Evolutionary conservation across 2,797 vertebrate genomes (phyloP).

Genomic region (Dicrostonyx torquatus): DNA sequence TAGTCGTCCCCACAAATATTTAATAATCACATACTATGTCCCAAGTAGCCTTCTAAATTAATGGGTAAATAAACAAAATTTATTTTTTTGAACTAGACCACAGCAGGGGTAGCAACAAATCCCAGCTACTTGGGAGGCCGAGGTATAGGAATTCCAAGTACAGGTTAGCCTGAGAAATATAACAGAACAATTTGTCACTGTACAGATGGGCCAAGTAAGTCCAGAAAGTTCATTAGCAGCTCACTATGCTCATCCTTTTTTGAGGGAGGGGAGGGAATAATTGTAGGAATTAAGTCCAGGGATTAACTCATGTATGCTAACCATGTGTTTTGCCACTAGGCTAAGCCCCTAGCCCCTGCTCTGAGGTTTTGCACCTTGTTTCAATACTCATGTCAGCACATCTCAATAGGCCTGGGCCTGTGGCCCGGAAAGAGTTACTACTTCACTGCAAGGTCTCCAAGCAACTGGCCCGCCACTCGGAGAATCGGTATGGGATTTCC

Average conservation of each 20-base stretch:
- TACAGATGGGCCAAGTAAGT: not conserved
- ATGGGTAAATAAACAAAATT: not conserved
- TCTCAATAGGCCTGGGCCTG: not conserved
- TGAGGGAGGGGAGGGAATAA: not conserved
- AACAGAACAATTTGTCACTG: not conserved
- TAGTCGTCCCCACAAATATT: conserved; percentile 25
- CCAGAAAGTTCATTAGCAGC: not conserved
- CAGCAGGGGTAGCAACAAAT: not conserved
- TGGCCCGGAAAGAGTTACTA: not conserved
- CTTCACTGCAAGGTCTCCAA: not conserved
- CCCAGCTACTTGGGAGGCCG: not conserved
- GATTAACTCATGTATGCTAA: not conserved
- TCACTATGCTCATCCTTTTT: not conserved
- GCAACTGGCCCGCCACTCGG: not conserved
- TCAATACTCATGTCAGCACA: not conserved
- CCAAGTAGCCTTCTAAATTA: conserved; percentile 8
- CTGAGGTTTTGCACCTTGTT: not conserved
- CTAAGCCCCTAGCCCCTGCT: not conserved
- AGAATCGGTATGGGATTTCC: not conserved
- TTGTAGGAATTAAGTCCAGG: not conserved
- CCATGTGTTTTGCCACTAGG: no score
- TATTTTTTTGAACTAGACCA: conserved; percentile 14
- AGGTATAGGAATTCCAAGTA: no score
- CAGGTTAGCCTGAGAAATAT: not conserved
- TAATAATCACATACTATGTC: conserved; percentile 15